Evolutionary conservation across 2,888 invertebrate species (phyloP), one percentile per base, ranked within the genome.

Genomic region (Parasteatoda lunata): DNA sequence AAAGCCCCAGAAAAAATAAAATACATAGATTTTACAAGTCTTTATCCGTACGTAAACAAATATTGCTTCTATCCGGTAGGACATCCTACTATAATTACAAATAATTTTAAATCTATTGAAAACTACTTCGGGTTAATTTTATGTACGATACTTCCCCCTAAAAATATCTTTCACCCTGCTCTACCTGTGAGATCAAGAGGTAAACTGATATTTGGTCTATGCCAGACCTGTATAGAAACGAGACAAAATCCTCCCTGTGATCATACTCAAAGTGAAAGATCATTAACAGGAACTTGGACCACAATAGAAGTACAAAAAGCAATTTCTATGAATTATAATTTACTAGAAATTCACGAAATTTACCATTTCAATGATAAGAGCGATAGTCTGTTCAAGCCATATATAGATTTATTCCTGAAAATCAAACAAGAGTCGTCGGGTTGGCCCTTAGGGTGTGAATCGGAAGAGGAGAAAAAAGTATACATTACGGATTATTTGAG

Each of bases 291-390:
- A 90, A 86, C n/a, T n/a, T n/a, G n/a, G n/a, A n/a, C 88, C 66
- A 89, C 90, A 8, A 87, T 89, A 0, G 91, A 91, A 84, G 75
- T 91, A 2, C 66, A 87, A 51, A 89, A 86, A 51, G 91, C 91
- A 6, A 7, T 90, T 1, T 54, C 89, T 51, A 69, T 87, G 48
- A 90, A 90, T 1, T 91, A 91, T 77, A 64, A 72, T 49, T 71
- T 91, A 7, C 0, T 84, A 0, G 84, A 90, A 72, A 89, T 91
- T 1, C 47, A 70, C n/a, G 70, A 70, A 70, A 13, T 70, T 6
- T 47, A 70, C 70, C 70, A 70, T n/a, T 70, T 70, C 2, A 30
- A 30, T 30, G 30, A 30, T 30, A 30, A 2, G 30, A 30, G 30
- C 30, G 30, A 30, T 30, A 30, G 30, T 30, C 30, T 30, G 0